Evolutionary conservation across 2,888 invertebrate species (phyloP).

Genomic region (Carabus problematicus): DNA sequence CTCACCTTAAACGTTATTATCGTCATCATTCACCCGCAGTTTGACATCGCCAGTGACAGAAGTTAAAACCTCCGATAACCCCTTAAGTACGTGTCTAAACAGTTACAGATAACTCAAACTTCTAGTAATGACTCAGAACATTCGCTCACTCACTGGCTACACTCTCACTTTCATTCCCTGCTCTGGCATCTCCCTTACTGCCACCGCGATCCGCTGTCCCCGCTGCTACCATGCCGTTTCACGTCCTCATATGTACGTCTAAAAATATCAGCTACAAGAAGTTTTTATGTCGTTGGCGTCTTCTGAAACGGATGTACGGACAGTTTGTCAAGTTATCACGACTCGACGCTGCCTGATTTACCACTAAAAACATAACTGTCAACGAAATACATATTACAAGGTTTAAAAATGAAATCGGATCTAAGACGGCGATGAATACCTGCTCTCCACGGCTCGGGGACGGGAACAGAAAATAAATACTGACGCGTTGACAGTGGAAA

Average conservation of each 20-base stretch:
- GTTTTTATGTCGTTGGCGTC: slow-evolving; percentile 20
- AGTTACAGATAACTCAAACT: slow-evolving; percentile 30
- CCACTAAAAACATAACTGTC: slow-evolving; percentile 39
- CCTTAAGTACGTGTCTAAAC: slow-evolving; percentile 41
- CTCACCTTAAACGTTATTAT: slow-evolving; percentile 38
- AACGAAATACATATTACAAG: slow-evolving; percentile 37
- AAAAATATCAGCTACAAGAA: slow-evolving; percentile 26
- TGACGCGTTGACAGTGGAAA: slow-evolving; percentile 32
- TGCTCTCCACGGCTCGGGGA: slow-evolving; percentile 3
- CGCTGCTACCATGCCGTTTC: too few species aligned
- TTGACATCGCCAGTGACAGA: slow-evolving; percentile 32
- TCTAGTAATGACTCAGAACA: slow-evolving; percentile 21
- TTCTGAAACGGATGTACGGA: slow-evolving; percentile 39
- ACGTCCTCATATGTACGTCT: slow-evolving; percentile 1
- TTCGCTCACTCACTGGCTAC: slow-evolving; percentile 1
- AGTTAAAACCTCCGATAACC: slow-evolving; percentile 33
- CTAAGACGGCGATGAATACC: slow-evolving; percentile 35
- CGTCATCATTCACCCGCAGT: slow-evolving; percentile 32
- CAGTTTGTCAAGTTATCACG: slow-evolving; percentile 40
- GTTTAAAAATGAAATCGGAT: slow-evolving; percentile 35
- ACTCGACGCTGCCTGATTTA: slow-evolving; percentile 32
- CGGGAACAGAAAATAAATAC: slow-evolving; percentile 20
- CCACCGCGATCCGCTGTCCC: too few species aligned
- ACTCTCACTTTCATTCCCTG: not conserved
- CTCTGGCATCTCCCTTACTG: not conserved